phyloP scores from a whole-genome alignment of 2,113 vertebrate species.

The Pedionomus torquatus region DNA sequence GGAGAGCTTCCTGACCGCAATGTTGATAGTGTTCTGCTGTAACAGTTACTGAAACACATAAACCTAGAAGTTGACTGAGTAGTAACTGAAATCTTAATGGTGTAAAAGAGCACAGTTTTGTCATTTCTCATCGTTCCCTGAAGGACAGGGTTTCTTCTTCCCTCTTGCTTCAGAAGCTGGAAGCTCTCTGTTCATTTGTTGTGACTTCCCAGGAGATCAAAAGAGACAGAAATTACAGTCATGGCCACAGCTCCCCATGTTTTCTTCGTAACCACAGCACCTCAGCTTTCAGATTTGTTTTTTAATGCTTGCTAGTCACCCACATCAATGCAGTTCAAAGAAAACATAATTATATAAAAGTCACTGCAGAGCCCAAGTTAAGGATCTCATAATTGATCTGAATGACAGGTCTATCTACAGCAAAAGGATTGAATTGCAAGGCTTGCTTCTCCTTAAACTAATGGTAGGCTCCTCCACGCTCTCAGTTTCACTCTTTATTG shows the following conservation, averaged over 20 bases:
- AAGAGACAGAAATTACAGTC: neutral
- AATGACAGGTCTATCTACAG: slow-evolving; percentile 54
- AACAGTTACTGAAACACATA: neutral
- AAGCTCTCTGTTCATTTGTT: neutral
- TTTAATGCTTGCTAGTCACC: slow-evolving; percentile 48
- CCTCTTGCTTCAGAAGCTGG: neutral
- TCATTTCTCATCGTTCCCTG: neutral
- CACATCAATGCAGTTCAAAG: slow-evolving; percentile 59
- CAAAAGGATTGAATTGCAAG: slow-evolving; percentile 33
- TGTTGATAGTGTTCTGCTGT: neutral
- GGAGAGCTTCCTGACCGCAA: neutral
- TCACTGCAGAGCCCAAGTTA: slow-evolving; percentile 56
- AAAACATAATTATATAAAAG: slow-evolving; percentile 60
- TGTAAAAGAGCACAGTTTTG: neutral
- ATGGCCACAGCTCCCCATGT: neutral
- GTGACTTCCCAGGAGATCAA: slow-evolving; percentile 19
- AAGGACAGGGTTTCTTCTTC: neutral
- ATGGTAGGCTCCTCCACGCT: neutral
- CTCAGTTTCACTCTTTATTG: neutral
- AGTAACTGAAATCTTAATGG: neutral
- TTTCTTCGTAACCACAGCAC: slow-evolving; percentile 22
- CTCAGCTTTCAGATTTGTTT: slow-evolving; percentile 39
- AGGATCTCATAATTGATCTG: slow-evolving; percentile 40
- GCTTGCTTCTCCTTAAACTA: neutral
- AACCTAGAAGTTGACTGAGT: neutral